These are phyloP conservation scores for Tiliacea aurago DNA, from an alignment of 2,888 invertebrate genomes.

Conservation along the genomic window DNA sequence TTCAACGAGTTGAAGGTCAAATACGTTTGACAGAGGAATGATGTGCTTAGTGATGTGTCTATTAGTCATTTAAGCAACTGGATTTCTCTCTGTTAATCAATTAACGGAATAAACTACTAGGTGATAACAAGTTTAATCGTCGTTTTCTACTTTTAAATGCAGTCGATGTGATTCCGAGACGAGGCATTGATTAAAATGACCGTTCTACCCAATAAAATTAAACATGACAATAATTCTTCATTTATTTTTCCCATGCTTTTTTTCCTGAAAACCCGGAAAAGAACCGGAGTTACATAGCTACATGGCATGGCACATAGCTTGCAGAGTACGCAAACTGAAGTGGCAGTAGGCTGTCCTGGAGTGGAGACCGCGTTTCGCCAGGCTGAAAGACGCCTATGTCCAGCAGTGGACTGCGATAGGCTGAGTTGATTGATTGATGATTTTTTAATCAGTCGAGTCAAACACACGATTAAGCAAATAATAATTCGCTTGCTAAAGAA, in stretches of 20 bases:
- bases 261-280: neutral
- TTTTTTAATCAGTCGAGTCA: conserved; percentile 16
- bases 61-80: conserved; percentile 30
- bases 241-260: conserved; percentile 12
- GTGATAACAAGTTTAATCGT: conserved; percentile 14
- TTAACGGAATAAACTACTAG: conserved; percentile 3
- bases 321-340: too few species aligned
- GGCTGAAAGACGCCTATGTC: too few species aligned
- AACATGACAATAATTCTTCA: neutral
- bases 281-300: too few species aligned
- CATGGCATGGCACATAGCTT: too few species aligned
- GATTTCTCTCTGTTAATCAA: conserved; percentile 38
- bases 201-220: conserved; percentile 19
- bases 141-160: conserved; percentile 26
- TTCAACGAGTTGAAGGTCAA: conserved; percentile 74
- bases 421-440: too few species aligned
- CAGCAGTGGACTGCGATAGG: too few species aligned
- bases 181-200: neutral
- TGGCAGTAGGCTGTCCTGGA: too few species aligned
- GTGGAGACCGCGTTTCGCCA: too few species aligned
- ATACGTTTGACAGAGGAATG: conserved; percentile 66
- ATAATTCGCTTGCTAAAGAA: conserved; percentile 19
- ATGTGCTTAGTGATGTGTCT: conserved; percentile 52
- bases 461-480: conserved; percentile 15
- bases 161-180: conserved; percentile 1